Conservation (phyloP, 2,797 vertebrate genomes). For the Lophura swinhoii region DNA sequence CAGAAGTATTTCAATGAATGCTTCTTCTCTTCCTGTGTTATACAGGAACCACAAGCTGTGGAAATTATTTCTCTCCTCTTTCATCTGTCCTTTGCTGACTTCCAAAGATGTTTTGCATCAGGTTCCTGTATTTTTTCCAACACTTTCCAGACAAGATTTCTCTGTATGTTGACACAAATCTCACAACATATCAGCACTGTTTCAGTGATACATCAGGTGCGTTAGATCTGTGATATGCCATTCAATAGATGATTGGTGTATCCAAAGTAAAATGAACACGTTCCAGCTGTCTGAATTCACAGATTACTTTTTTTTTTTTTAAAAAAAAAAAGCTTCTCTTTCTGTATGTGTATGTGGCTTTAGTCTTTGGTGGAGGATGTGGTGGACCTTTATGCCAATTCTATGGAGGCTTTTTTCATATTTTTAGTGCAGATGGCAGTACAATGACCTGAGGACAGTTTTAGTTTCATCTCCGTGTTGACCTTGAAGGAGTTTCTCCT, state of each 20-base stretch:
- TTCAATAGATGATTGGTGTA: not conserved
- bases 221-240: not conserved
- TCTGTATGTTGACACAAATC: not conserved
- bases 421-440: not conserved
- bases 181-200: not conserved
- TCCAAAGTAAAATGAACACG: not conserved
- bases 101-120: not conserved
- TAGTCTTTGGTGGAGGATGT: not conserved
- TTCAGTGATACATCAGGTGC: not conserved
- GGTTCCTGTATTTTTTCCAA: not conserved
- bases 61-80: not conserved
- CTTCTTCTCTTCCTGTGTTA: not conserved
- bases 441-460: not conserved
- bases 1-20: not conserved
- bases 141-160: not conserved
- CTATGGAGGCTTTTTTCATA: not conserved
- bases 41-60: not conserved
- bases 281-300: not conserved
- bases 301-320: not conserved
- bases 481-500: not conserved
- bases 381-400: not conserved
- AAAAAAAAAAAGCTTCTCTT: too few species aligned
- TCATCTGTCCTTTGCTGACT: not conserved
- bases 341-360: not conserved
- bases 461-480: not conserved